These are phyloP conservation scores for Hassar affinis DNA, from an alignment of 2,113 vertebrate species.

Conservation along the genomic window DNA sequence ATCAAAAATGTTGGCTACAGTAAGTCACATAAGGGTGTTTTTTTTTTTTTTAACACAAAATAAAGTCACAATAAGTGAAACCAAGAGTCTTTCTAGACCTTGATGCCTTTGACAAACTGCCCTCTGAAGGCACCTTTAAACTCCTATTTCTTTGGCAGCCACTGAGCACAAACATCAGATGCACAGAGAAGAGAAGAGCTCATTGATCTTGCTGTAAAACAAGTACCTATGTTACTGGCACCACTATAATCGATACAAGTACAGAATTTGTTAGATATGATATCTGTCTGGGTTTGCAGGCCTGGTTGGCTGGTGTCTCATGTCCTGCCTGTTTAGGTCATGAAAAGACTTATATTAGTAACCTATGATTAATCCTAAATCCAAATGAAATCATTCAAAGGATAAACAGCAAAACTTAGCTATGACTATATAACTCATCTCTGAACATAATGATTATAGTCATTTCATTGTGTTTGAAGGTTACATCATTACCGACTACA, in stretches of 20 bases:
- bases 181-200: conserved; percentile 38
- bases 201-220: conserved; percentile 55
- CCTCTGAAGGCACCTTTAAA: conserved; percentile 42
- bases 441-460: conserved; percentile 13
- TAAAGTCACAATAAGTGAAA: conserved; percentile 25
- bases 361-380: not conserved
- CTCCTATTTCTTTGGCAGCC: conserved; percentile 37
- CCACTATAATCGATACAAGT: conserved; percentile 51
- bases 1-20: conserved; percentile 31
- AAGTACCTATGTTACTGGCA: conserved; percentile 53
- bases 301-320: conserved; percentile 31
- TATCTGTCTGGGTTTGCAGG: conserved; percentile 45
- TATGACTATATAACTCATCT: not conserved
- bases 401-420: not conserved
- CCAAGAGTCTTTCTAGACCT: not conserved
- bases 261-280: conserved; percentile 48
- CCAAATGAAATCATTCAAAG: not conserved
- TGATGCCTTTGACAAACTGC: conserved; percentile 9
- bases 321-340: conserved; percentile 5
- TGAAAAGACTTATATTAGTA: conserved; percentile 19
- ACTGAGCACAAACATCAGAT: conserved; percentile 37
- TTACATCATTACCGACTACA: not conserved
- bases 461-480: not conserved
- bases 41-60: conserved; percentile 12
- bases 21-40: conserved; percentile 23